Conservation (phyloP, 2,888 invertebrate genomes). For the Galerucella calmariensis region DNA sequence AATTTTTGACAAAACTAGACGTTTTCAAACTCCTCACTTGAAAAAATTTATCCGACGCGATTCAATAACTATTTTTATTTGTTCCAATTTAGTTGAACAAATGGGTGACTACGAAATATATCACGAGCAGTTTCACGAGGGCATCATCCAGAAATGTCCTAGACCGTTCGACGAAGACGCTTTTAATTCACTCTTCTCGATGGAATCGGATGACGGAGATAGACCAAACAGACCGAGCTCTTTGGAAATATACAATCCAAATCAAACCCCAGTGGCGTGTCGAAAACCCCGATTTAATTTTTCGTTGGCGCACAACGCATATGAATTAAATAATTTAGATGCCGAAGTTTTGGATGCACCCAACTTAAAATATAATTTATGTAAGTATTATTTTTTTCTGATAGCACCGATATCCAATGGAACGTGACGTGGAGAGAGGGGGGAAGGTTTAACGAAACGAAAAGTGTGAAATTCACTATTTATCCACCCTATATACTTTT, state of each 20-base stretch:
- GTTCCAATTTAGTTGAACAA: constrained; percentile 28
- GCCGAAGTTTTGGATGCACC: constrained; percentile 75
- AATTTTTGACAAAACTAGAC: too few relatives aligned
- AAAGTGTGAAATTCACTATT: neutral
- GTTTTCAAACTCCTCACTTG: neutral
- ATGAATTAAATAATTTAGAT: constrained; percentile 75
- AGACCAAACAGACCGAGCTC: constrained; percentile 70
- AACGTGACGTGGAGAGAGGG: constrained; percentile 58
- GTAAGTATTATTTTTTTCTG: constrained; percentile 57
- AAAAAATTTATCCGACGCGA: neutral
- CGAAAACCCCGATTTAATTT: constrained; percentile 79
- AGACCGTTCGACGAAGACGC: constrained; percentile 62
- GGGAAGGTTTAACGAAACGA: neutral
- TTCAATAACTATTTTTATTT: neutral
- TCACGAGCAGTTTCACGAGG: constrained; percentile 65
- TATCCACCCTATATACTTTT: neutral
- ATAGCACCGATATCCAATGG: too few relatives aligned
- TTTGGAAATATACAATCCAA: constrained; percentile 73
- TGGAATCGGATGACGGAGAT: constrained; percentile 61
- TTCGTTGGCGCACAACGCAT: constrained; percentile 73
- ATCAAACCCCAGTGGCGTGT: constrained; percentile 70
- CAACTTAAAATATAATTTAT: constrained; percentile 63
- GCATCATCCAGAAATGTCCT: constrained; percentile 60
- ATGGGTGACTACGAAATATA: constrained; percentile 59
- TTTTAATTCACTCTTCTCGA: constrained; percentile 62